These are phyloP conservation scores for Megaustenia siamemsis DNA, from an alignment of 2,888 invertebrate species.

Conservation along the genomic window DNA sequence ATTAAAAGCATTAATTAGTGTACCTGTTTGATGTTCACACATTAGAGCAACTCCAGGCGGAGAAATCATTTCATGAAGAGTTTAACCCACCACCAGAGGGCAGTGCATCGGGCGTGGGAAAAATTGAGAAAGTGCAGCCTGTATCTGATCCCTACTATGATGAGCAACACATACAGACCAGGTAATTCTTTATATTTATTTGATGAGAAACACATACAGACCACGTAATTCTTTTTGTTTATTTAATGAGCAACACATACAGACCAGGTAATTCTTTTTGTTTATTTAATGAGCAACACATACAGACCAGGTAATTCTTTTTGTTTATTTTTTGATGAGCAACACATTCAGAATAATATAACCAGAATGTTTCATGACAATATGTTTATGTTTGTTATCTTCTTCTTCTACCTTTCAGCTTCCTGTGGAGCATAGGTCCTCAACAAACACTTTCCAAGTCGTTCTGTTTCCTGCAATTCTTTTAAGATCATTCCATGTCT, in stretches of 20 bases:
- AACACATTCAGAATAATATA: conserved; percentile 75
- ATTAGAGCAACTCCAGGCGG: conserved; percentile 71
- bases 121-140: conserved; percentile 75
- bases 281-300: neutral
- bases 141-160: conserved; percentile 76
- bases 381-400: neutral
- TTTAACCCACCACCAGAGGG: conserved; percentile 79
- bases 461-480: no score
- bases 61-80: conserved; percentile 76
- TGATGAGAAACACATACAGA: neutral
- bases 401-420: no score
- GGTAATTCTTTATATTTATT: conserved; percentile 66
- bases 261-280: conserved; percentile 71
- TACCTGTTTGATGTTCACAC: neutral
- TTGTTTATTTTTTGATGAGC: conserved; percentile 65
- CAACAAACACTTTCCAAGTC: no score
- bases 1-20: neutral
- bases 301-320: neutral
- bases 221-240: neutral
- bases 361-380: neutral
- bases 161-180: conserved; percentile 78
- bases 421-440: no score
- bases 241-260: conserved; percentile 77
- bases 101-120: conserved; percentile 77
- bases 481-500: no score